These are phyloP conservation scores for Manis javanica DNA, from an alignment of 2,797 vertebrate species.

Conservation along the genomic window DNA sequence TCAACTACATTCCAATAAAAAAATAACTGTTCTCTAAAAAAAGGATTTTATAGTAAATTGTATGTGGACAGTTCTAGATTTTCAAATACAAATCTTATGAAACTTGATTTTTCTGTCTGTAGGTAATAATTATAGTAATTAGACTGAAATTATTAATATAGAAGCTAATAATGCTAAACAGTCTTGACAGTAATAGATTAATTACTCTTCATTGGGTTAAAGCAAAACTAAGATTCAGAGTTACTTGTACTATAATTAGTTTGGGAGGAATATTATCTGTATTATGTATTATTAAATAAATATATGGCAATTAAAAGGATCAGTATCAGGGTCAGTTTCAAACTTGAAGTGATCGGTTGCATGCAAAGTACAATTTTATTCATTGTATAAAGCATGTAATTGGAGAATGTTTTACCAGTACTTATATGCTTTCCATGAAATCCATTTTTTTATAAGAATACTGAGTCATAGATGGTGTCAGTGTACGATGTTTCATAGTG, in stretches of 20 bases:
- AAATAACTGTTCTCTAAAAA: too few relatives aligned
- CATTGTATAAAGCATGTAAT: accelerated
- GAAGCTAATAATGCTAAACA: accelerated
- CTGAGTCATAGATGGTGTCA: neutral
- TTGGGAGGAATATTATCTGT: neutral
- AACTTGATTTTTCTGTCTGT: constrained; percentile 71
- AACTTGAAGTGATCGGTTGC: constrained; percentile 70
- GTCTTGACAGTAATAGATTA: accelerated
- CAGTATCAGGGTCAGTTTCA: constrained; percentile 77
- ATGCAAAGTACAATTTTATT: constrained; percentile 67
- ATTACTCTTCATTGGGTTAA: neutral
- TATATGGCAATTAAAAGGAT: constrained; percentile 79
- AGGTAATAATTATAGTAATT: neutral
- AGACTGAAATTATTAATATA: accelerated
- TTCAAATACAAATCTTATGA: constrained; percentile 80
- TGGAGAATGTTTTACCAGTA: constrained; percentile 57
- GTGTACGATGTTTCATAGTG: constrained; percentile 55
- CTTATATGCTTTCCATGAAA: constrained; percentile 50
- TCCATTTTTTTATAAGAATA: neutral
- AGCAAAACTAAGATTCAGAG: constrained; percentile 49
- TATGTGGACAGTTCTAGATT: neutral
- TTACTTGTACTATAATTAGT: constrained; percentile 19
- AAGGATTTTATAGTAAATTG: constrained; percentile 79
- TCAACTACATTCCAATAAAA: too few relatives aligned
- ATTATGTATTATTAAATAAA: constrained; percentile 55